Percentiles rank a stretch among this genome's conserved stretches.
Evolutionary conservation across 2,888 invertebrate species (phyloP).

Genomic region (Eupeodes luniger): DNA sequence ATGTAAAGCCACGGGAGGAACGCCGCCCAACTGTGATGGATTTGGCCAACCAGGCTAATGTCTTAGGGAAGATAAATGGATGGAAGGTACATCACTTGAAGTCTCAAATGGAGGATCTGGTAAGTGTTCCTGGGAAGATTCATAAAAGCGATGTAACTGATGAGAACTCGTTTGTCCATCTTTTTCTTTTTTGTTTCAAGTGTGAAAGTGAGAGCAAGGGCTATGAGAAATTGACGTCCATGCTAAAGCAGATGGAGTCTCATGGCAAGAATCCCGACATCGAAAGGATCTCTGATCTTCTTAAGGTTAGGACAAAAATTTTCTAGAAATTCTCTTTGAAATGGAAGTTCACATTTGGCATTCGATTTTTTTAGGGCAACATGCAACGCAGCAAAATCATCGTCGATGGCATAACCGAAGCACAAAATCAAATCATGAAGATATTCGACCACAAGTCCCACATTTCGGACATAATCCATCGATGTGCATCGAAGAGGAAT

Average conservation of each 20-base stretch:
- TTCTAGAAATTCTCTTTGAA: background rate
- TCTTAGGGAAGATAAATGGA: conserved; percentile 94
- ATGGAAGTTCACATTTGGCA: background rate
- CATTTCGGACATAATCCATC: conserved; percentile 94
- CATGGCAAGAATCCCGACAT: conserved; percentile 85
- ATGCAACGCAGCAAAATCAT: conserved; percentile 97
- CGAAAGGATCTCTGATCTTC: conserved; percentile 86
- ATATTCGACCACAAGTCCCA: conserved; percentile 96
- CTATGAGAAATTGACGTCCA: conserved; percentile 82
- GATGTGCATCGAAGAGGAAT: conserved; percentile 96
- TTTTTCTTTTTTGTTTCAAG: conserved; percentile 80
- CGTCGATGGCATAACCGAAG: conserved; percentile 95
- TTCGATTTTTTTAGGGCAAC: conserved; percentile 89
- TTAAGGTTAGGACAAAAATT: conserved; percentile 85
- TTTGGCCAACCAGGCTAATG: conserved; percentile 94
- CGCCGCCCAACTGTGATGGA: conserved; percentile 93
- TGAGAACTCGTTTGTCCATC: background rate
- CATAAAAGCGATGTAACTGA: background rate
- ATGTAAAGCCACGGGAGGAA: conserved; percentile 95
- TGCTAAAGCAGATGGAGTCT: conserved; percentile 84
- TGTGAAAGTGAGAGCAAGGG: conserved; percentile 85
- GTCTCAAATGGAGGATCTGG: conserved; percentile 96
- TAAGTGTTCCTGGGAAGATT: conserved; percentile 81
- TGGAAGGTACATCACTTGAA: conserved; percentile 97
- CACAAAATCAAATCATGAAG: conserved; percentile 93